Base-by-base conservation (phyloP, 2,113 vertebrate genomes). In the Podarcis cretensis region DNA sequence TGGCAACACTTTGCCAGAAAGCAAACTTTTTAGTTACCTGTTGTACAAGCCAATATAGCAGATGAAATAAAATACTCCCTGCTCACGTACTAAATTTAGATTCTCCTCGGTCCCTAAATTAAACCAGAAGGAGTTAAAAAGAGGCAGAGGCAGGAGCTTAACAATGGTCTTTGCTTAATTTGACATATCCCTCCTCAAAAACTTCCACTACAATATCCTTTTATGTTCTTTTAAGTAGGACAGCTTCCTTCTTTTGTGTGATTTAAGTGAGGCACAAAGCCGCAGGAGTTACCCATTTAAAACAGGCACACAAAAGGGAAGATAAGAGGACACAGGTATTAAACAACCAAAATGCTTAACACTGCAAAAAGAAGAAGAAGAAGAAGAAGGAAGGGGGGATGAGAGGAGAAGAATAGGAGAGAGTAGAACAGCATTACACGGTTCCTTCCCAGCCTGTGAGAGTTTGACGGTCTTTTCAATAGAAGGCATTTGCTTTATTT, bases 71-170 rank as follows among this genome's bases (percentile, higher is more conserved):
- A 54, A 91, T 84, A 83, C 48, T 13, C 84, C 20, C 66, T 71
- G 54, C 89, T 83, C 43, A 83, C 27, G 80, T 86, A 79, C 86
- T 96, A 93, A 94, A 95, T 94, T 93, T 95, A 94, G 91, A 89
- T 21, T 93, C 81, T 85, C 69, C 91, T 90, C 82, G 89, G 86
- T 83, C 90, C 65, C 81, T 74, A 89, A 93, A 93, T 77, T 83
- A 84, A 87, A 85, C 32, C 23, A 23, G 65, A 89, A 63, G 23
- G 91, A 57, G 30, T 82, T 69, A 65, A 93, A 12, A 35, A 35
- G 32, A 23, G 20, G 21, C 23, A 30, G 23, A n/a, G 1, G 23
- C n/a, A n/a, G 54, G 89, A 59, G 0, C 79, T 91, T 90, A 85
- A 95, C 80, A 90, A 87, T 83, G 83, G 83, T 65, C 83, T 94